Evolutionary conservation across 2,888 invertebrate species (phyloP).

Genomic region (Dascillus cervinus): DNA sequence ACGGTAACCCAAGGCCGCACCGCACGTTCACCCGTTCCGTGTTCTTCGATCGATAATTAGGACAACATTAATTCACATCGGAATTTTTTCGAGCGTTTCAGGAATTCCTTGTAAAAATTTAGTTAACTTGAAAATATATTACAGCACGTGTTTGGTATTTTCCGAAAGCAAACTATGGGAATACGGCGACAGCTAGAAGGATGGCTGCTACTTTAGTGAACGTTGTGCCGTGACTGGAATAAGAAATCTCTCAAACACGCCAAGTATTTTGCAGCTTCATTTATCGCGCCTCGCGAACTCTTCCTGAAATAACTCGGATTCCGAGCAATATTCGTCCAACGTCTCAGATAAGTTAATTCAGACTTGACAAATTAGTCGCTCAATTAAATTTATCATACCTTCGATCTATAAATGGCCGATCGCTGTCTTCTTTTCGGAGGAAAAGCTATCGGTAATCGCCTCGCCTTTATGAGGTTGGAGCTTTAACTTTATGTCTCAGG

Average conservation of each 20-base stretch:
- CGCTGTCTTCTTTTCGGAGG: constrained; percentile 9
- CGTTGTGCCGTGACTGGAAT: constrained; percentile 25
- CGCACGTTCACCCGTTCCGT: too few relatives aligned
- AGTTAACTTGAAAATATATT: constrained; percentile 14
- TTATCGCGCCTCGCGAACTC: constrained; percentile 12
- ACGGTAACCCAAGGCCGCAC: too few relatives aligned
- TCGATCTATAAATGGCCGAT: too few relatives aligned
- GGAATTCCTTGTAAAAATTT: too few relatives aligned
- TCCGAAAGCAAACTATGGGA: constrained; percentile 16
- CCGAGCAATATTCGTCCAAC: not conserved
- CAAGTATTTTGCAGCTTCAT: constrained; percentile 24
- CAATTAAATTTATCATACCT: too few relatives aligned
- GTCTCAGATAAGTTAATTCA: too few relatives aligned
- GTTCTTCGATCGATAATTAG: too few relatives aligned
- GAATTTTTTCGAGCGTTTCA: too few relatives aligned
- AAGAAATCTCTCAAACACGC: constrained; percentile 25
- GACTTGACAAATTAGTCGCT: too few relatives aligned
- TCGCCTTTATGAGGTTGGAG: constrained; percentile 20
- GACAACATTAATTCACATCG: too few relatives aligned
- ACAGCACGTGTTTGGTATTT: constrained; percentile 14
- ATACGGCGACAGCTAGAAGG: constrained; percentile 23
- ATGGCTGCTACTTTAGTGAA: constrained; percentile 23
- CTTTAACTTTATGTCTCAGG: constrained; percentile 23
- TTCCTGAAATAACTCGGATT: constrained; percentile 8
- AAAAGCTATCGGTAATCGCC: constrained; percentile 24